These are phyloP conservation scores for Scomber colias DNA, from an alignment of 2,113 vertebrate species.

Conservation along the genomic window DNA sequence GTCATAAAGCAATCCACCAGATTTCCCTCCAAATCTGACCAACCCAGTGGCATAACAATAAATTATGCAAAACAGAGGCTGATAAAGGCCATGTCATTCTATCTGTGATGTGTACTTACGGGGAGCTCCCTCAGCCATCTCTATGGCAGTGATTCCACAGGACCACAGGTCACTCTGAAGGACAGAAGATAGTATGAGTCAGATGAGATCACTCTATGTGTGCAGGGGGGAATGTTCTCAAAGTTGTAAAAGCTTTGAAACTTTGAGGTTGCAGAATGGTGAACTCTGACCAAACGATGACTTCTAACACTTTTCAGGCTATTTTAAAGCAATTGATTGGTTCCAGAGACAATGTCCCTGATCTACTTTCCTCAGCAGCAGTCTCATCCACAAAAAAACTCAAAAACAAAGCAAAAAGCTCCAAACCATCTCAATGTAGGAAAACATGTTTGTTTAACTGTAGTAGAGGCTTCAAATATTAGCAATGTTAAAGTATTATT, in stretches of 20 bases:
- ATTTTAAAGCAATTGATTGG: background rate
- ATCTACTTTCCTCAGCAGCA: no score
- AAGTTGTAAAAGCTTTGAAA: no score
- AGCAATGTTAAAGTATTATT: no score
- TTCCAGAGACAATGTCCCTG: no score
- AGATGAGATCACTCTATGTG: background rate
- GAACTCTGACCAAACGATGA: background rate
- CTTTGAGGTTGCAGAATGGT: background rate
- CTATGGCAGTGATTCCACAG: constrained; percentile 97
- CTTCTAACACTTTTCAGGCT: background rate
- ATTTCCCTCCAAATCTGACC: background rate
- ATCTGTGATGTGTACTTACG: constrained; percentile 87
- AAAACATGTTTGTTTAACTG: no score
- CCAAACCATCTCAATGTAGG: no score
- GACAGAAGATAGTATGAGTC: constrained; percentile 31
- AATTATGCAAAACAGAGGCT: background rate
- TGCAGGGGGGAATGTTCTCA: background rate
- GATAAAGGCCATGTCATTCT: background rate
- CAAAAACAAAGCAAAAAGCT: no score
- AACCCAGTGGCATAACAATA: background rate
- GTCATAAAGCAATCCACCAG: no score
- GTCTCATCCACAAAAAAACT: no score
- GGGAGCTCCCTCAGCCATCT: constrained; percentile 99
- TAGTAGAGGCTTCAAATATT: no score
- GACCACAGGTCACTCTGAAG: constrained; percentile 98